Conservation (phyloP, 2,797 vertebrate genomes). For the Rhincodon typus region DNA sequence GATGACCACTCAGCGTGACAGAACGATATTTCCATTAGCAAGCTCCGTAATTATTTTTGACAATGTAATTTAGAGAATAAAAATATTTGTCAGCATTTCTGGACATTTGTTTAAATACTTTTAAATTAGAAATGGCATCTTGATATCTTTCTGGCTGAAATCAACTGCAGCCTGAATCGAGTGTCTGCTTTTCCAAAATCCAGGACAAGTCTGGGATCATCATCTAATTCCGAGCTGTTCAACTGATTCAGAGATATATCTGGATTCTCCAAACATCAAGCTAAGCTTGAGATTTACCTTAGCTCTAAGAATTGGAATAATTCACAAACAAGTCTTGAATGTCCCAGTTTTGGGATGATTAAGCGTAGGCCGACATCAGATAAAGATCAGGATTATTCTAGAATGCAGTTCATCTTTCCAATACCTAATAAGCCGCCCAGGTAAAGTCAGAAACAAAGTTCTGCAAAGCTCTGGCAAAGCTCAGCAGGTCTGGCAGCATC, state of each 20-base stretch:
- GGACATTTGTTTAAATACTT: constrained; percentile 6
- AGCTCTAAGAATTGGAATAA: background rate
- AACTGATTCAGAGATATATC: background rate
- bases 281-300: background rate
- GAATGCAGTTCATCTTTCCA: background rate
- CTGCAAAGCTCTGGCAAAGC: too few species aligned
- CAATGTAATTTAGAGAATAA: constrained; percentile 18
- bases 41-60: constrained; percentile 3
- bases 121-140: background rate
- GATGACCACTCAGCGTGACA: constrained; percentile 7
- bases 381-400: background rate
- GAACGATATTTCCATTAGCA: constrained; percentile 16
- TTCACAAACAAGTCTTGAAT: background rate
- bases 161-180: background rate
- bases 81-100: constrained; percentile 10
- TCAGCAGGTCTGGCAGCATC: too few species aligned
- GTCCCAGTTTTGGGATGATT: background rate
- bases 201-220: background rate
- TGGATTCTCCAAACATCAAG: background rate
- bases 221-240: background rate
- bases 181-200: background rate
- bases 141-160: background rate
- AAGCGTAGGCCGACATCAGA: background rate
- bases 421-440: background rate
- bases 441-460: too few species aligned